phyloP scores from a whole-genome alignment of 1,140 invertebrate genomes.

The Eumaeus atala region DNA sequence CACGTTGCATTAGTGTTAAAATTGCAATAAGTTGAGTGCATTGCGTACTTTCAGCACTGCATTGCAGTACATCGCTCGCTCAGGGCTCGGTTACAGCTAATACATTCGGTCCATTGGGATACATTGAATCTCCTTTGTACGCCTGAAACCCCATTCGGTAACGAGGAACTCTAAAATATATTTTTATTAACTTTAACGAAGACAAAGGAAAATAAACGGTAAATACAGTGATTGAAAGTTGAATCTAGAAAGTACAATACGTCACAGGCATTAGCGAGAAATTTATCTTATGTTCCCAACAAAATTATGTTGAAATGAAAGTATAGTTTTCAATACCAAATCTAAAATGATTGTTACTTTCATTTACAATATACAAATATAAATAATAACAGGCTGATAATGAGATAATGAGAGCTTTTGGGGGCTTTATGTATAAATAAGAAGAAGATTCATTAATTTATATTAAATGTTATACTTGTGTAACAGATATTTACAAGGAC shows the following conservation, averaged over 20 bases:
- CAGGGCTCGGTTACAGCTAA: constrained; percentile 11
- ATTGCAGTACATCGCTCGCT: constrained; percentile 19
- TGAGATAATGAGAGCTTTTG: too few species aligned
- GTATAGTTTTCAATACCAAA: too few species aligned
- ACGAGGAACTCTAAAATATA: constrained; percentile 6
- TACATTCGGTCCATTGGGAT: constrained; percentile 14
- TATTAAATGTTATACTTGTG: too few species aligned
- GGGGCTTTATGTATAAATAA: too few species aligned
- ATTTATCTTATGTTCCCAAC: too few species aligned
- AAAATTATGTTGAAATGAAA: too few species aligned
- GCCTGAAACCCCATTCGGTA: constrained; percentile 2
- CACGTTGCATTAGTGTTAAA: constrained; percentile 17
- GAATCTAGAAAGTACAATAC: neutral
- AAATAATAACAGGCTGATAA: too few species aligned
- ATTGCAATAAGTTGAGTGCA: constrained; percentile 18
- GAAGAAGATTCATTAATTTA: too few species aligned
- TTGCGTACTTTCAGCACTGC: constrained; percentile 17
- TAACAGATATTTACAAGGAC: too few species aligned
- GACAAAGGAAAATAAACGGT: neutral
- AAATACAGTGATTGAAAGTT: neutral
- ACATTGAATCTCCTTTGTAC: constrained; percentile 16
- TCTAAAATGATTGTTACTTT: too few species aligned
- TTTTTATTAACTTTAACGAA: constrained; percentile 6
- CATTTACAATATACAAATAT: too few species aligned
- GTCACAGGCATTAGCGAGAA: too few species aligned